Evolutionary conservation across 1,140 invertebrate genomes (phyloP).

Genomic region (Drosophila pseudoananassae): DNA sequence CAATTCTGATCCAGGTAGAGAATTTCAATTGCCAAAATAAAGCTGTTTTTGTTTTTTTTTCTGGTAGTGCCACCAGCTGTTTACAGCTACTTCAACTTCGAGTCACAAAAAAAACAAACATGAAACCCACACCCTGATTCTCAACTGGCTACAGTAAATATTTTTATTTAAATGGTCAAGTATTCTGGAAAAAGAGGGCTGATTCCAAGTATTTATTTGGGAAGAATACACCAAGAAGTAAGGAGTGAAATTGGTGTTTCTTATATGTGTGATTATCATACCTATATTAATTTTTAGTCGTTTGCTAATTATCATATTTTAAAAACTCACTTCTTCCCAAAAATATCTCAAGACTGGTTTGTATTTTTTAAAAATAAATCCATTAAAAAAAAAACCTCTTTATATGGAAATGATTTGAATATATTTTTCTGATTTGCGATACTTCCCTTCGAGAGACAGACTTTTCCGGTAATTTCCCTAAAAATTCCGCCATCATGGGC

Average conservation of each 20-base stretch:
- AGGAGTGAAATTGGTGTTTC: too few relatives aligned
- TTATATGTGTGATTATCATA: too few relatives aligned
- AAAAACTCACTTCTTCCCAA: not conserved
- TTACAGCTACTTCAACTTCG: constrained; percentile 8
- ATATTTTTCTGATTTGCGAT: not conserved
- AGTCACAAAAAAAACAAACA: not conserved
- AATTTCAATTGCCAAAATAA: constrained; percentile 51
- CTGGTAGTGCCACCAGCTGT: constrained; percentile 15
- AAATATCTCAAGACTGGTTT: not conserved
- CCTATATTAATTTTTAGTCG: too few relatives aligned
- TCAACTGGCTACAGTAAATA: not conserved
- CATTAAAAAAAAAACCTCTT: not conserved
- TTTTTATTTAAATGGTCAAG: not conserved
- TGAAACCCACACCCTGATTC: constrained; percentile 2
- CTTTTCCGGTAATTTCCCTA: constrained; percentile 36
- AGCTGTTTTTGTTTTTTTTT: constrained; percentile 31
- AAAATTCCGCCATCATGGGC: constrained; percentile 14
- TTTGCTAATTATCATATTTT: too few relatives aligned
- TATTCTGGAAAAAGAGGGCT: not conserved
- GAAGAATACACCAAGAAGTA: too few relatives aligned
- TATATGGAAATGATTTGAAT: not conserved
- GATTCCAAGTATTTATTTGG: not conserved
- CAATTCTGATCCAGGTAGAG: constrained; percentile 8
- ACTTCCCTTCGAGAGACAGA: not conserved
- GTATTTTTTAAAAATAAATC: too few relatives aligned